Base-by-base conservation (phyloP, 1,140 invertebrate genomes). In the Hirudo medicinalis region DNA sequence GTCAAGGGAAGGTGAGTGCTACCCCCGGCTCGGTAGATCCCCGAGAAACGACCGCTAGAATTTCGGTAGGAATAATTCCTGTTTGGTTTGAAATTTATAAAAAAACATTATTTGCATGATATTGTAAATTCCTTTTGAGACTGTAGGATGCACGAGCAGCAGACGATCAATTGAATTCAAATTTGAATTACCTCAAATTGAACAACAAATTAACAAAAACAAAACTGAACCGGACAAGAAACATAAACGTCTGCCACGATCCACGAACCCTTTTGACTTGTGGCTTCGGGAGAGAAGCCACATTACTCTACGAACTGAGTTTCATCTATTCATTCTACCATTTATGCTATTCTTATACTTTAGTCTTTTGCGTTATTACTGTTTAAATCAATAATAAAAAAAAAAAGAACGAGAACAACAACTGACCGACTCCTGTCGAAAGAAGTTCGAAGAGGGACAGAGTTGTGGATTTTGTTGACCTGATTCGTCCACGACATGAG, bases 401-500 rank as follows among this genome's bases (percentile, higher is more conserved):
- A 5, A 20, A 5, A 2, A 25, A n/a, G 2, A 57, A n/a, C 54
- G 25, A n/a, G 2, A n/a, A 25, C 57, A 63, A 25, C 11, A 63
- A 63, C 57, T 22, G 13, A 63, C 57, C 57, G 22, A n/a, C 29
- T 63, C 57, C 57, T 63, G 22, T 63, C 57, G 29, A 63, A 25
- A 1, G 43, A 49, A 17, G 4, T 11, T 17, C 43, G 3, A 11
- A 49, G 32, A 36, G 32, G 43, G 43, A 49, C 43, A 11, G 43
- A 49, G 57, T 11, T 25, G 22, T 63, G 57, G 22, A 25, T 4
- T 63, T 80, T 82, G 70, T 83, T 82, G n/a, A 82, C 76, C 74
- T 85, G 83, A 71, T 86, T 85, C 73, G 84, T 84, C 87, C 89
- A 90, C 53, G 88, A 85, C 54, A 85, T 83, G 2, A 90, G 80